Conservation (phyloP, 1,140 invertebrate genomes). For the Macrostomum lignano region DNA sequence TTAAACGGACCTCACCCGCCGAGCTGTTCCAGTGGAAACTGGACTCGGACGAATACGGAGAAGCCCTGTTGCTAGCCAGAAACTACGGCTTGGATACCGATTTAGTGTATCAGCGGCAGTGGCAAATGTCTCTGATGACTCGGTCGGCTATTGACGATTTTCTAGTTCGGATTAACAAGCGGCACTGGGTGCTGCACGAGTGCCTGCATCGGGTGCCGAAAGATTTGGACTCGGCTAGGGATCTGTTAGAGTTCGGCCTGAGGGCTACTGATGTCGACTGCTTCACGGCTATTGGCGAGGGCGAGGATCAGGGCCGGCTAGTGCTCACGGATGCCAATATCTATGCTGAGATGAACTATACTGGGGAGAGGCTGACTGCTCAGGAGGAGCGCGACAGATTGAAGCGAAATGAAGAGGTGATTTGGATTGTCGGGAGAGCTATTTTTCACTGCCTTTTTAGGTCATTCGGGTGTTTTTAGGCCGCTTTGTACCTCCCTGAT, state of each 20-base stretch:
- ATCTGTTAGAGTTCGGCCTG: constrained; percentile 44
- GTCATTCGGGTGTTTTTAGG: too few relatives aligned
- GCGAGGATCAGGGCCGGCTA: constrained; percentile 25
- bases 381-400: constrained; percentile 1
- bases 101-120: too few relatives aligned
- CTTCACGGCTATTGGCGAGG: constrained; percentile 19
- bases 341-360: constrained; percentile 1
- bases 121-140: too few relatives aligned
- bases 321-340: constrained; percentile 33
- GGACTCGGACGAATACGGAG: too few relatives aligned
- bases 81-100: too few relatives aligned
- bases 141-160: too few relatives aligned
- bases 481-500: too few relatives aligned
- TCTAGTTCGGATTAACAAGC: constrained; percentile 44
- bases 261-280: constrained; percentile 37
- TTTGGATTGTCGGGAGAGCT: too few relatives aligned
- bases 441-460: too few relatives aligned
- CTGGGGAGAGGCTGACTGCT: neutral
- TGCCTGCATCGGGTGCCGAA: constrained; percentile 45
- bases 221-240: constrained; percentile 38
- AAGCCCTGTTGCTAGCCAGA: too few relatives aligned
- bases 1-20: too few relatives aligned
- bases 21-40: too few relatives aligned
- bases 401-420: constrained; percentile 1
- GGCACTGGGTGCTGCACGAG: constrained; percentile 51